Evolutionary conservation across 2,888 invertebrate genomes (phyloP).

Genomic region (Aethes cnicana): DNA sequence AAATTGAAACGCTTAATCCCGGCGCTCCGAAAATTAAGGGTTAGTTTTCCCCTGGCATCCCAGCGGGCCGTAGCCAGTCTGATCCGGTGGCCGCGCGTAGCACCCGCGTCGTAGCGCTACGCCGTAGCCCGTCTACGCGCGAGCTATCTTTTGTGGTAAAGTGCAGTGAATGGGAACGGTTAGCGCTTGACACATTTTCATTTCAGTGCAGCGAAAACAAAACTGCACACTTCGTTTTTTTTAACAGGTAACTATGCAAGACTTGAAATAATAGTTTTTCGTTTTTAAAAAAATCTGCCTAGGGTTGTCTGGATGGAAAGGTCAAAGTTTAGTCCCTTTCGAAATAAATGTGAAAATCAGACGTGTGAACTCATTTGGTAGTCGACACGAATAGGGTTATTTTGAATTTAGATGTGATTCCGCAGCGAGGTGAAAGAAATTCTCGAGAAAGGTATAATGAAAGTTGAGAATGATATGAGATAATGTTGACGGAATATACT

Average conservation of each 20-base stretch:
- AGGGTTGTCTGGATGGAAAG: slow-evolving; percentile 4
- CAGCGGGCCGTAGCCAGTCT: slow-evolving; percentile 49
- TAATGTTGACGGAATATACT: too few relatives aligned
- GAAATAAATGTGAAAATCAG: slow-evolving; percentile 9
- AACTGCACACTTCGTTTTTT: background rate
- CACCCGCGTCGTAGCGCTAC: slow-evolving; percentile 55
- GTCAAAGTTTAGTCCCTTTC: background rate
- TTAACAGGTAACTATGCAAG: slow-evolving; percentile 19
- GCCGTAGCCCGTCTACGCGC: slow-evolving; percentile 31
- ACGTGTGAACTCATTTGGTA: slow-evolving; percentile 1
- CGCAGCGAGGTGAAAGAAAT: too few relatives aligned
- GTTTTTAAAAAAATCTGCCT: background rate
- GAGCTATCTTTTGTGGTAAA: slow-evolving; percentile 37
- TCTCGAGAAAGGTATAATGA: too few relatives aligned
- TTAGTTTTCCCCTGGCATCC: slow-evolving; percentile 54
- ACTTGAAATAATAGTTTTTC: background rate
- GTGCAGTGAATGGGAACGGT: slow-evolving; percentile 32
- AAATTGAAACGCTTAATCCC: slow-evolving; percentile 10
- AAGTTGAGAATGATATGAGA: too few relatives aligned
- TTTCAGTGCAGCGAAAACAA: slow-evolving; percentile 27
- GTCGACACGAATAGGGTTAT: background rate
- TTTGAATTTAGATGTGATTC: background rate
- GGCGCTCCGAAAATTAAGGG: slow-evolving; percentile 11
- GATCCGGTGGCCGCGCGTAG: slow-evolving; percentile 43
- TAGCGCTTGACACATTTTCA: slow-evolving; percentile 32